phyloP scores from a whole-genome alignment of 2,888 invertebrate genomes.

The Caenorhabditis macrosperma region DNA sequence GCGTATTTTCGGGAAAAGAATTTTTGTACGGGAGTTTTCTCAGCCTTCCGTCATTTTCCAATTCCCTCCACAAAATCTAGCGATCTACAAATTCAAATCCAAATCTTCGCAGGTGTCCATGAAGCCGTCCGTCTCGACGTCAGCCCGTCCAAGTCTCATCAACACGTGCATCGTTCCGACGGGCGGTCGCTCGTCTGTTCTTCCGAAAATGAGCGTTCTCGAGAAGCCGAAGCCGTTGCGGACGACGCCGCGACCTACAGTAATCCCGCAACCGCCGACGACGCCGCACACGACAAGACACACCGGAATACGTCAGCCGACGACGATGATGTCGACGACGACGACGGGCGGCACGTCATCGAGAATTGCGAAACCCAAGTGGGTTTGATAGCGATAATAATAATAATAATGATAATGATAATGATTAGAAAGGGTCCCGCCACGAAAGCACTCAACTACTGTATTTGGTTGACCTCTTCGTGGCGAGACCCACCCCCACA shows the following conservation, averaged over 20 bases:
- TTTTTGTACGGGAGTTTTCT: too few species aligned
- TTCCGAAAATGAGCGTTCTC: conserved; percentile 55
- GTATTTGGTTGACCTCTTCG: background rate
- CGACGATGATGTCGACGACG: background rate
- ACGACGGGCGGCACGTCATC: background rate
- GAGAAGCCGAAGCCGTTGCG: conserved; percentile 58
- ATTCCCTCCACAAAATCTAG: too few species aligned
- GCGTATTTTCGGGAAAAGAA: too few species aligned
- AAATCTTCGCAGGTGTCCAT: conserved; percentile 36
- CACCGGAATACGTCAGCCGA: background rate
- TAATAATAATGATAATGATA: background rate
- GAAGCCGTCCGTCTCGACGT: conserved; percentile 56
- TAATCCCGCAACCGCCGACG: conserved; percentile 14
- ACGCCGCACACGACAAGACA: background rate
- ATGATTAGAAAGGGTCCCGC: background rate
- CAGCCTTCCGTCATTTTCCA: background rate
- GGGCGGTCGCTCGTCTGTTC: conserved; percentile 24
- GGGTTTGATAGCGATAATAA: conserved; percentile 1
- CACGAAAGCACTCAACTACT: background rate
- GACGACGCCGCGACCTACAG: conserved; percentile 30
- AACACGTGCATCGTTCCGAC: conserved; percentile 35
- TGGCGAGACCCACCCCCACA: too few species aligned
- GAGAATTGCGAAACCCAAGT: background rate
- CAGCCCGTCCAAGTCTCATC: conserved; percentile 56
- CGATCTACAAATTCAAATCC: background rate